Percentiles rank a stretch among this genome's conserved stretches.
These are phyloP conservation scores for Cordilura impudica DNA, from an alignment of 2,888 invertebrate species.

Conservation along the genomic window DNA sequence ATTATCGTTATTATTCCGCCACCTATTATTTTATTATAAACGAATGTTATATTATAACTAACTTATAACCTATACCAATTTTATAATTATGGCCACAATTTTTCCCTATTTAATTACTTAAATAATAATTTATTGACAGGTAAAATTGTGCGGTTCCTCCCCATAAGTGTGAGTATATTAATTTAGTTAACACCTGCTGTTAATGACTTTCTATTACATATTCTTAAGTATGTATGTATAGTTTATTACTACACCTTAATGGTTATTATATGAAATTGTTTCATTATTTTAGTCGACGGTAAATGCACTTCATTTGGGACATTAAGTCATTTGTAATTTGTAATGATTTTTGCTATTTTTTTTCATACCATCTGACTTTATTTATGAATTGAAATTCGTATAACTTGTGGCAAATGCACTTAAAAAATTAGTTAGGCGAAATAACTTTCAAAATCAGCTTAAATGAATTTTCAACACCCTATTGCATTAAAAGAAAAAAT, in stretches of 20 bases:
- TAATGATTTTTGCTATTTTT: conserved; percentile 2
- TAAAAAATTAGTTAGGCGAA: no score
- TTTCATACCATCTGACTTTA: background rate
- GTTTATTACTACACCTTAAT: conserved; percentile 6
- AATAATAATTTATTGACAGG: background rate
- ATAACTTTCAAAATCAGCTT: no score
- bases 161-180: background rate
- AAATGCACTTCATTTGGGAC: background rate
- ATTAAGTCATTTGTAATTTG: conserved; percentile 11
- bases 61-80: no score
- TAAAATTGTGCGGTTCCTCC: background rate
- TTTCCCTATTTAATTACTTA: no score
- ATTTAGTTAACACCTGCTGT: background rate
- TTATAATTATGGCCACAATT: no score
- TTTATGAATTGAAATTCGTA: background rate
- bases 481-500: no score
- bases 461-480: no score
- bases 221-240: background rate
- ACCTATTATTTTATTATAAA: no score
- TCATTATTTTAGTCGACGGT: background rate
- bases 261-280: conserved; percentile 26
- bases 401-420: background rate
- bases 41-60: no score
- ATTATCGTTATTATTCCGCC: no score
- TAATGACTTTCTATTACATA: background rate